phyloP scores from a whole-genome alignment of 2,888 invertebrate genomes.

The Branchellion lobata region DNA sequence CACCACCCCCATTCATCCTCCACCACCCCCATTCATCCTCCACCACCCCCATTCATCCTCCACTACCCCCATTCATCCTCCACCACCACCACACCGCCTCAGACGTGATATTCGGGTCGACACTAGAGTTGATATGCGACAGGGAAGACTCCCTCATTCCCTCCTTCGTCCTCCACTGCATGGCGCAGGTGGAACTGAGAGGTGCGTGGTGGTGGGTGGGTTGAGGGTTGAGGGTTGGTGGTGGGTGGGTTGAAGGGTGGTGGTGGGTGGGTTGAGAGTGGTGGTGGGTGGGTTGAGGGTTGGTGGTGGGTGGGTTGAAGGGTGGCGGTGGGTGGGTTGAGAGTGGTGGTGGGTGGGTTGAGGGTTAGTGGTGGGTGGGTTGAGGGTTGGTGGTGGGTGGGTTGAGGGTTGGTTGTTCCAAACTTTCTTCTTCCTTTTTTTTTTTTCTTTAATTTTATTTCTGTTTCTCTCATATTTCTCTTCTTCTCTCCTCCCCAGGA shows the following conservation, averaged over 20 bases:
- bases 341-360: background rate
- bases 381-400: no score
- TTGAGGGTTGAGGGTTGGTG: no score
- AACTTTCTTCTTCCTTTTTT: no score
- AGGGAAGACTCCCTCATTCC: slow-evolving; percentile 72
- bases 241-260: background rate
- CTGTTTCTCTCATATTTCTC: background rate
- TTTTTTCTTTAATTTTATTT: background rate
- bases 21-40: no score
- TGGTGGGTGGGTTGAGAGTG: background rate
- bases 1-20: no score
- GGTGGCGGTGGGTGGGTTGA: background rate
- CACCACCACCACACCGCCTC: no score
- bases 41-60: no score
- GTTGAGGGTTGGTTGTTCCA: no score
- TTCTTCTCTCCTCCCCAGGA: slow-evolving; percentile 55
- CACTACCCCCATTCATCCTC: no score
- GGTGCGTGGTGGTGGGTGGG: slow-evolving; percentile 58
- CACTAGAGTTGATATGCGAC: slow-evolving; percentile 71
- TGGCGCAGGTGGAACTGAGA: slow-evolving; percentile 76
- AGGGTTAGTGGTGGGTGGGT: no score
- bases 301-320: background rate
- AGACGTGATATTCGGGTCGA: slow-evolving; percentile 82
- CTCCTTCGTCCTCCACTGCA: slow-evolving; percentile 77
- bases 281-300: background rate